Percentiles rank a stretch among this genome's conserved stretches.
These are phyloP conservation scores for Peromyscus attwateri DNA, from an alignment of 2,797 vertebrate species.

Conservation along the genomic window DNA sequence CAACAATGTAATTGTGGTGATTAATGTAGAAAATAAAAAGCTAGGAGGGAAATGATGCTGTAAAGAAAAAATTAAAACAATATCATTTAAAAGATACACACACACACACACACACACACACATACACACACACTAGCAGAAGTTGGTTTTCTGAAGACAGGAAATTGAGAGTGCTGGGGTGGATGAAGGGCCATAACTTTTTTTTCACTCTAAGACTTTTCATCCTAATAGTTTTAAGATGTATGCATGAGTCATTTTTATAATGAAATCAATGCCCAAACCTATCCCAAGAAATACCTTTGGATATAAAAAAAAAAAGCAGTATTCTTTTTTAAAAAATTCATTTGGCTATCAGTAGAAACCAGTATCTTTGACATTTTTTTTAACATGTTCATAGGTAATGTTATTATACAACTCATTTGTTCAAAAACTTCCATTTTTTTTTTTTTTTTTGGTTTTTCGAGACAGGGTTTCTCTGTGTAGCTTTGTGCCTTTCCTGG, in stretches of 20 bases:
- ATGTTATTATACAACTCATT: not conserved
- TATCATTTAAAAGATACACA: too few relatives aligned
- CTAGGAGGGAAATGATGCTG: not conserved
- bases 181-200: not conserved
- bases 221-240: not conserved
- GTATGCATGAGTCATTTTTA: conserved; percentile 20
- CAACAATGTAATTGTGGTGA: not conserved
- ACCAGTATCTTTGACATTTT: not conserved
- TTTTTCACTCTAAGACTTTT: conserved; percentile 35
- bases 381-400: not conserved
- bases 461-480: too few relatives aligned
- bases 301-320: not conserved
- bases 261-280: not conserved
- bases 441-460: too few relatives aligned
- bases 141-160: conserved; percentile 24
- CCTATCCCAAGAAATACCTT: not conserved
- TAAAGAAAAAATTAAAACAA: not conserved
- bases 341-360: conserved; percentile 13
- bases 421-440: conserved; percentile 39
- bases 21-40: not conserved
- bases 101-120: too few relatives aligned
- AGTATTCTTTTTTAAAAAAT: not conserved
- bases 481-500: too few relatives aligned
- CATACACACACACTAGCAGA: not conserved
- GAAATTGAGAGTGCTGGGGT: not conserved